Evolutionary conservation across 1,140 invertebrate species (phyloP), one percentile per base, ranked within the genome.

Genomic region (Oryctes rhinoceros): DNA sequence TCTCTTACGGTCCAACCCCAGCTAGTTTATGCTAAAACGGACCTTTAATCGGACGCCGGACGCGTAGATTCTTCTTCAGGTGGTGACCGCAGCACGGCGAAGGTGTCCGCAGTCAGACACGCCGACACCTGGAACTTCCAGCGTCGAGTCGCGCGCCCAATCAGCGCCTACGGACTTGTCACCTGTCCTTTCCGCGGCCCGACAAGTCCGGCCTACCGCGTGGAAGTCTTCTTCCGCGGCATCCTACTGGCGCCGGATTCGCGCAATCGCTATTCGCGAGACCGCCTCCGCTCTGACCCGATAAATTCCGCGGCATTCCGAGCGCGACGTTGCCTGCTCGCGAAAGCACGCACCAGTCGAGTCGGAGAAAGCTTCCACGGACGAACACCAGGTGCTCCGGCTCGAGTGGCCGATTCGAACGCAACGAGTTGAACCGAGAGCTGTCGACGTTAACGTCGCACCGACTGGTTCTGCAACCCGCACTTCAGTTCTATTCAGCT

Each of bases 151-250:
- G 49, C 9, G n/a, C 65, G 65, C 30, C 65, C 65, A 67, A 67
- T 67, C 65, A 67, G 65, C 20, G n/a, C 20, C 65, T 18, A 18
- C 65, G 1, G 65, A 67, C 18, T 67, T 67, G 65, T 67, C 65
- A 67, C 65, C 65, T 67, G 65, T 67, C 65, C 65, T 67, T 67
- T 67, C 65, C 65, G 65, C 65, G 65, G 65, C 30, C 65, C n/a
- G n/a, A 67, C 65, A 67, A 67, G 65, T 67, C 65, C 65, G 65
- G 18, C 65, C 65, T 67, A 18, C 65, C 65, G 65, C 65, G 9
- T 11, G 30, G n/a, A 20, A 67, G 65, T 24, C 65, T 67, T 20
- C 65, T 24, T 11, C 65, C 65, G 65, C 65, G 65, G 65, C 65
- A 24, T 67, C 65, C 65, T 67, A 67, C 65, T 67, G 65, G 65